A percentile compares a stretch with the other conserved stretches of the same genome.
phyloP scores from a whole-genome alignment of 2,888 invertebrate species.

The Oxyteleia sp. region DNA sequence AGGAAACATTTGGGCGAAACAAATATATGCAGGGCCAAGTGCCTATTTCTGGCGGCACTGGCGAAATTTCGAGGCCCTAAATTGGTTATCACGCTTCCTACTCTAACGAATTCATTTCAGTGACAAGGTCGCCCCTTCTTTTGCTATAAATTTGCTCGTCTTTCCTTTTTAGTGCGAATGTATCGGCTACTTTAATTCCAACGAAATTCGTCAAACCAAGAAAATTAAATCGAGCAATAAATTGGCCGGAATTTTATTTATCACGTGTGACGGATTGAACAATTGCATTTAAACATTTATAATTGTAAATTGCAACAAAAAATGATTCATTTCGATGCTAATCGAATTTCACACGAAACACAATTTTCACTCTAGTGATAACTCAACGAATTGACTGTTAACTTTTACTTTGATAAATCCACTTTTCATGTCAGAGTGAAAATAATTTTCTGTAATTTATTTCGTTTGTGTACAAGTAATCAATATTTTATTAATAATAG shows the following conservation, averaged over 20 bases:
- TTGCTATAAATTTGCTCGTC: constrained; percentile 5
- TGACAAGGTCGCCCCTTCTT: constrained; percentile 81
- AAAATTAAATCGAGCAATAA: background rate
- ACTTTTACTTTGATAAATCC: constrained; percentile 11
- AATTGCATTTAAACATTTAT: too few relatives aligned
- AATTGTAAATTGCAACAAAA: too few relatives aligned
- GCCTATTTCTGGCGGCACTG: constrained; percentile 85
- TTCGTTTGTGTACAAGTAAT: too few relatives aligned
- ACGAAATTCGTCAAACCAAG: too few relatives aligned
- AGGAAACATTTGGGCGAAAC: constrained; percentile 61
- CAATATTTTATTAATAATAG: too few relatives aligned
- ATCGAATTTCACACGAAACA: too few relatives aligned
- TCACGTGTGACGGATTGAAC: too few relatives aligned
- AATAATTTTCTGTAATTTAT: background rate
- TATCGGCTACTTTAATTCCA: background rate
- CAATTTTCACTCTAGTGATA: too few relatives aligned
- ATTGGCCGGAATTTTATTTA: background rate
- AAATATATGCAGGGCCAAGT: constrained; percentile 57
- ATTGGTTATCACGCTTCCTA: constrained; percentile 84
- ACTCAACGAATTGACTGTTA: background rate
- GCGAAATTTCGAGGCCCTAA: constrained; percentile 86
- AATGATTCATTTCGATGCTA: too few relatives aligned
- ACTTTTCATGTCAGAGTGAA: background rate
- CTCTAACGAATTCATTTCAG: constrained; percentile 79
- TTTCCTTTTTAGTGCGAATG: background rate